These are phyloP conservation scores for Corythornis cristatus DNA, from an alignment of 2,113 vertebrate species.

Conservation along the genomic window DNA sequence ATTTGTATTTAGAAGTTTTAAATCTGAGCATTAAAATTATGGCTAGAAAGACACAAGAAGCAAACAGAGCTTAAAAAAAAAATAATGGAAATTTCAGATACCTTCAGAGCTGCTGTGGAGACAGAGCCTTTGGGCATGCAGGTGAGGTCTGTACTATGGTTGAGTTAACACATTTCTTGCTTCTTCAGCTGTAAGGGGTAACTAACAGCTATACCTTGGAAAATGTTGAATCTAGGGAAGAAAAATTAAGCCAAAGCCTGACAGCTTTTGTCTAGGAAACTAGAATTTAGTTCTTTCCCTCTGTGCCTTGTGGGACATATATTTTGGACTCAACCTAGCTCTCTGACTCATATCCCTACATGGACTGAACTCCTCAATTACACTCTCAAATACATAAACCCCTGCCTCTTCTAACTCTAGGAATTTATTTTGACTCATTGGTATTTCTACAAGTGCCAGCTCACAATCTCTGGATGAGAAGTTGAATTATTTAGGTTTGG, in stretches of 20 bases:
- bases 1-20: background rate
- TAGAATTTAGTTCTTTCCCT: background rate
- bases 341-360: background rate
- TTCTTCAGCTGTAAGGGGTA: background rate
- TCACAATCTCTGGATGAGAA: background rate
- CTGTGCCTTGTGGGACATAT: background rate
- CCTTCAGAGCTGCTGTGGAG: background rate
- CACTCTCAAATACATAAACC: background rate
- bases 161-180: background rate
- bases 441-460: background rate
- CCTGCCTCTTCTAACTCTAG: background rate
- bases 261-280: background rate
- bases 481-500: background rate
- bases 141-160: background rate
- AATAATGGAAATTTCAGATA: background rate
- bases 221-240: background rate
- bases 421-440: background rate
- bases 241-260: background rate
- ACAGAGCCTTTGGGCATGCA: background rate
- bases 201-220: background rate
- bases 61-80: background rate
- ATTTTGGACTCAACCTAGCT: background rate
- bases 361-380: background rate
- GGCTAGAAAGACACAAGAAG: background rate
- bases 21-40: background rate